Evolutionary conservation across 2,113 vertebrate species (phyloP).

Genomic region (Eublepharis macularius): DNA sequence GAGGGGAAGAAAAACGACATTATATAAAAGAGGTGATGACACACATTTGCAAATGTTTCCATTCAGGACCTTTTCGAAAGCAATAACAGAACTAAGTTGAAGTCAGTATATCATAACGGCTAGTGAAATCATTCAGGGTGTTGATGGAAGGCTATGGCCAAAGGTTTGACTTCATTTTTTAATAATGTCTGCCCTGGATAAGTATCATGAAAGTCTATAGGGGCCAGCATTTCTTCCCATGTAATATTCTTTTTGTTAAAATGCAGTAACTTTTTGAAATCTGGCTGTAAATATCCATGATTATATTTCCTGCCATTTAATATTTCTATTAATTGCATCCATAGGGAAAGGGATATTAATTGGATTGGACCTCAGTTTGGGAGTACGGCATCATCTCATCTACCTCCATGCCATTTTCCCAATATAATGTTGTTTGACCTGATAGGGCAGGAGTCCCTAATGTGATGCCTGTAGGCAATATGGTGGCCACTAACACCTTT

Average conservation of each 20-base stretch:
- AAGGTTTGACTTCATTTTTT: background rate
- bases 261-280: background rate
- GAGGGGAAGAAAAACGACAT: slow-evolving; percentile 44
- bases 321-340: no score
- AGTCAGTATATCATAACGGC: background rate
- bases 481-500: no score
- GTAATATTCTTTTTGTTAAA: background rate
- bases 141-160: background rate
- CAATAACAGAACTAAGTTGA: background rate
- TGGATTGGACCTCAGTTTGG: no score
- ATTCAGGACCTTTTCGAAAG: accelerated
- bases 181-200: background rate
- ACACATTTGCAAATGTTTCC: slow-evolving; percentile 24
- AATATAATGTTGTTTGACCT: no score
- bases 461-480: no score
- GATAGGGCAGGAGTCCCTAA: no score
- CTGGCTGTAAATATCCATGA: no score
- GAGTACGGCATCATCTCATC: no score
- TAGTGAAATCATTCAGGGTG: background rate
- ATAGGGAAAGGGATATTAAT: no score
- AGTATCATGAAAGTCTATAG: background rate
- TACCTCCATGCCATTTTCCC: no score
- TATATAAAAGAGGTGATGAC: slow-evolving; percentile 3
- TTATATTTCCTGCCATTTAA: no score
- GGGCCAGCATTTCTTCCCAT: accelerated